Evolutionary conservation across 2,113 vertebrate species (phyloP).

Genomic region (Carlito syrichta): DNA sequence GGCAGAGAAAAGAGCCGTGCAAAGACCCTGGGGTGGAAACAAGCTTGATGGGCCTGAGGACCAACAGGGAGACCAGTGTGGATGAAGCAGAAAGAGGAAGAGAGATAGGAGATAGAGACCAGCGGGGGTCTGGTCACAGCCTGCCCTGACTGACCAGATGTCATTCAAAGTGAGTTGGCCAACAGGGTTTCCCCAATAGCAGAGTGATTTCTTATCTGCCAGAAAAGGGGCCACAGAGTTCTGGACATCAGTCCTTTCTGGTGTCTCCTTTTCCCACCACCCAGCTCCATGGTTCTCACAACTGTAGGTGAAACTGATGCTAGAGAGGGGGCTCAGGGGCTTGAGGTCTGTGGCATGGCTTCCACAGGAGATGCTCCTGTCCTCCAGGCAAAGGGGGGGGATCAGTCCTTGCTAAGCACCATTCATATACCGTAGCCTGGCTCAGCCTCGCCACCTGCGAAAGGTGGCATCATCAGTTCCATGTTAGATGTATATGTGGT

Average conservation of each 20-base stretch:
- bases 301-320: background rate
- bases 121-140: background rate
- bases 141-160: background rate
- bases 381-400: too few species aligned
- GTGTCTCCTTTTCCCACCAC: background rate
- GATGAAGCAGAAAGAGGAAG: background rate
- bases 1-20: background rate
- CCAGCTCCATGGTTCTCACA: background rate
- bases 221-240: background rate
- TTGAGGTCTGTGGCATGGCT: too few species aligned
- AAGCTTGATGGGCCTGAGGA: background rate
- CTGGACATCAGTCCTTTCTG: background rate
- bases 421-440: background rate
- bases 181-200: background rate
- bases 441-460: background rate
- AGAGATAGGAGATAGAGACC: background rate
- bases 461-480: background rate
- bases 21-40: background rate
- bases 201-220: background rate
- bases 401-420: background rate
- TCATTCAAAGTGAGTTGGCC: background rate
- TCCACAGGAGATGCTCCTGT: background rate
- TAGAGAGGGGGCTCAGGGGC: background rate
- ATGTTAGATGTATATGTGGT: too few species aligned
- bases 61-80: background rate